Base-by-base conservation (phyloP, 2,113 vertebrate species). In the Xenopus laevis region DNA sequence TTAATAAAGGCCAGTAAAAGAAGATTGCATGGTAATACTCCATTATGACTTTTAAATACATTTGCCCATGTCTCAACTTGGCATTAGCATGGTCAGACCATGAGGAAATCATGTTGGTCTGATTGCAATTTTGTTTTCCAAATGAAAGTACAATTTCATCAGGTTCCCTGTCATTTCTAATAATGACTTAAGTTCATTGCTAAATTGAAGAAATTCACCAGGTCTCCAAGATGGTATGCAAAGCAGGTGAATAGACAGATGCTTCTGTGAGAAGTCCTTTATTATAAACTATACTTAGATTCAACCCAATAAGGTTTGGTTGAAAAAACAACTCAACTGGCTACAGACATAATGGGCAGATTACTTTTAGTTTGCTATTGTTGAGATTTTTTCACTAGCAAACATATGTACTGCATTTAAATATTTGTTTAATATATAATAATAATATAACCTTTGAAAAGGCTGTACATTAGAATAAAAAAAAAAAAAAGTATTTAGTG, bases 101-200 rank as follows among this genome's bases (percentile, higher is more conserved):
- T 81, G 91, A 95, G 93, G 90, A 96, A 95, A 95, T 95, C 94
- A 89, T 98, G 96, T 98, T 86, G 90, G 91, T 83, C 90, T 96
- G 96, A 97, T 96, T 96, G 95, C 95, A 98, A 98, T 98, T 98
- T 98, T 93, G 94, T 96, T 98, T 98, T 94, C 93, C 95, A 98
- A 97, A 98, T 95, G 94, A 92, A 93, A 92, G 92, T 96, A 97
- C 97, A 97, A 97, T 98, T 97, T 97, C 95, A 95, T 98, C 94
- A 95, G 93, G 94, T 96, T 93, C 87, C 88, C 96, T 98, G 97
- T 98, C 96, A 95, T 97, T 97, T 96, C 95, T 96, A 95, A 98
- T 97, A 95, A 96, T 91, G 91, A 92, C 90, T 91, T 91, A 89
- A 94, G 93, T 93, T 95, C 92, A 83, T 87, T 82, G 85, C 91